phyloP scores from a whole-genome alignment of 2,888 invertebrate species.

The Metellina segmentata region DNA sequence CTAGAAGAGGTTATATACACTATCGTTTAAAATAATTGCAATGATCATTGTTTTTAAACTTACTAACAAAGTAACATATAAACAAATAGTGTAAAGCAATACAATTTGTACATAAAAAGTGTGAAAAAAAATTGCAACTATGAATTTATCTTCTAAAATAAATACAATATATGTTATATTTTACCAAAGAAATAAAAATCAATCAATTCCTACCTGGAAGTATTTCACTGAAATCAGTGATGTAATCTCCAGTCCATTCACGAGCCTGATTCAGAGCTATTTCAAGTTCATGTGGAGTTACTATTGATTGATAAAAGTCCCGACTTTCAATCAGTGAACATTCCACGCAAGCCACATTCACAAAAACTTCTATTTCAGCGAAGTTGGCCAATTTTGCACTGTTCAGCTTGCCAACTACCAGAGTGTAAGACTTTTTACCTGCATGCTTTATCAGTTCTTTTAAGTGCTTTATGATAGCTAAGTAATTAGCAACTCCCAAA shows the following conservation, averaged over 20 bases:
- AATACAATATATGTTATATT: not conserved
- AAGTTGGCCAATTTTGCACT: conserved; percentile 97
- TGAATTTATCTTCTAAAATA: not conserved
- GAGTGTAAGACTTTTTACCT: conserved; percentile 93
- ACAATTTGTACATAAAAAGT: not conserved
- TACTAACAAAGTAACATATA: too few species aligned
- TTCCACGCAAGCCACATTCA: conserved; percentile 94
- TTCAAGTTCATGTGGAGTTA: conserved; percentile 96
- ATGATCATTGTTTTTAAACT: too few species aligned
- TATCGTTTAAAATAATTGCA: too few species aligned
- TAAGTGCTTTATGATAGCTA: conserved; percentile 88
- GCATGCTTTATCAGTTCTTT: conserved; percentile 87
- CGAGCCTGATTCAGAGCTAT: conserved; percentile 84
- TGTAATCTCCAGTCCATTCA: conserved; percentile 83
- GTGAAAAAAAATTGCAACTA: not conserved
- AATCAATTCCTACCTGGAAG: conserved; percentile 83
- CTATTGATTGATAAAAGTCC: conserved; percentile 94
- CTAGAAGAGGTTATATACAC: too few species aligned
- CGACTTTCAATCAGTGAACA: conserved; percentile 89
- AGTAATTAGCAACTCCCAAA: conserved; percentile 90
- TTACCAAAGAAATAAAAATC: not conserved
- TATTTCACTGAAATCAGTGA: conserved; percentile 89
- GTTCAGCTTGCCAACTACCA: conserved; percentile 96
- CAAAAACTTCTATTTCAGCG: conserved; percentile 95
- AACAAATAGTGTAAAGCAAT: not conserved